Base-by-base conservation (phyloP, 1,140 invertebrate genomes). In the Dendroctonus valens region DNA sequence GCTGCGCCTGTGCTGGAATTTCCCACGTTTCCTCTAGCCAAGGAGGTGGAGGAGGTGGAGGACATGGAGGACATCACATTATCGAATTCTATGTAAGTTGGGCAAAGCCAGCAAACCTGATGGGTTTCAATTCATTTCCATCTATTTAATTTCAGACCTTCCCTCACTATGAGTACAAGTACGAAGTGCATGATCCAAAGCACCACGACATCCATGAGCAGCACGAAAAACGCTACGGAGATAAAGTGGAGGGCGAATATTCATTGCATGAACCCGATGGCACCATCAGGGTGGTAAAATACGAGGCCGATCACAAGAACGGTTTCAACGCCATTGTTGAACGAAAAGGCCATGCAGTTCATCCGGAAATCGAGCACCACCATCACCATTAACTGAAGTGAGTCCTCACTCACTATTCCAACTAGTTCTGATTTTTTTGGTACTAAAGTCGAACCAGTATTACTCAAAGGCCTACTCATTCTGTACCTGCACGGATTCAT, bases 141-240 rank as follows among this genome's bases (percentile, higher is more conserved):
- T 55, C 1, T 12, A 42, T 59, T 26, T 26, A 1, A 26, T 26
- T 26, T 1, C 1, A 59, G 55, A 44, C 59, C 7, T 44, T 44
- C 14, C 55, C 59, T 40, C 59, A 60, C 44, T 60, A 60, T 51
- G 59, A 60, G 26, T 60, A 60, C 59, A 60, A 60, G 39, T 60
- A 60, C 37, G 59, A n/a, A 39, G 59, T 60, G 12, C 59, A 60
- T n/a, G 59, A 60, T 51, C 48, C 59, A 6, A 9, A 60, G 7
- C 59, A 60, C 37, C 59, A 60, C 48, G 59, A 60, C 44, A n/a
- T 60, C 11, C 59, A 60, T n/a, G 59, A 60, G 48, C 59, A 60
- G 6, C 15, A 60, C 15, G 59, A 60, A 40, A 41, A 60, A 26
- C 59, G 59, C 12, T 60, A 60, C 41, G 59, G 59, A 39, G 59